Base-by-base conservation (phyloP, 2,888 invertebrate genomes). In the Eupithecia insigniata region DNA sequence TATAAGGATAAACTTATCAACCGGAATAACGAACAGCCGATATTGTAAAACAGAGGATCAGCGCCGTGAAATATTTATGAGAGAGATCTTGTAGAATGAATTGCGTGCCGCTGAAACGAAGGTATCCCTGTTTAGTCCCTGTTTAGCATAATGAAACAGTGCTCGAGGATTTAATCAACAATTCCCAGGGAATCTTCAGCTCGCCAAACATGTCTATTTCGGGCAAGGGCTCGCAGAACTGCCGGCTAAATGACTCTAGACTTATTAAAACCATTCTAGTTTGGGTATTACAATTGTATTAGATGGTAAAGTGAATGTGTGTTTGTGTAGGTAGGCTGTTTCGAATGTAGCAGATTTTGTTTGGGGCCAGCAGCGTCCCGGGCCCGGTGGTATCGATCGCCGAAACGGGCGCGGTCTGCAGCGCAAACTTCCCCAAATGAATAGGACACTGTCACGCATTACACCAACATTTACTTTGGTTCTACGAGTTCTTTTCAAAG, bases 391-490 rank as follows among this genome's bases (percentile, higher is more conserved):
- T 74, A 79, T 79, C 76, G 79, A 78, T 77, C 77, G 72, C 39
- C 30, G 67, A 66, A 64, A 60, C 76, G 73, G 73, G 71, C 75
- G 72, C 74, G 75, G 75, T 69, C 73, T 69, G 72, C 72, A 74
- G 71, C 71, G 74, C 75, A n/a, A n/a, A n/a, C 66, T 75, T 70
- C 71, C 76, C 72, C 55, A 46, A 74, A 77, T 72, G 78, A 78
- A 78, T 74, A 74, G 79, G 73, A 68, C 68, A 75, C 70, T 74
- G 77, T 75, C 79, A 79, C 79, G 79, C 78, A 75, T 75, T 76
- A 75, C 76, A 76, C 76, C 67, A 67, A 74, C 71, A 69, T 62
- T 60, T 66, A 69, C 72, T 74, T 71, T 72, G 70, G 71, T 75
- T 76, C 76, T 76, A 73, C 70, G 72, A 69, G 65, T 70, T 67